phyloP scores from a whole-genome alignment of 2,797 vertebrate genomes.

The Paratrypauchen microcephalus region DNA sequence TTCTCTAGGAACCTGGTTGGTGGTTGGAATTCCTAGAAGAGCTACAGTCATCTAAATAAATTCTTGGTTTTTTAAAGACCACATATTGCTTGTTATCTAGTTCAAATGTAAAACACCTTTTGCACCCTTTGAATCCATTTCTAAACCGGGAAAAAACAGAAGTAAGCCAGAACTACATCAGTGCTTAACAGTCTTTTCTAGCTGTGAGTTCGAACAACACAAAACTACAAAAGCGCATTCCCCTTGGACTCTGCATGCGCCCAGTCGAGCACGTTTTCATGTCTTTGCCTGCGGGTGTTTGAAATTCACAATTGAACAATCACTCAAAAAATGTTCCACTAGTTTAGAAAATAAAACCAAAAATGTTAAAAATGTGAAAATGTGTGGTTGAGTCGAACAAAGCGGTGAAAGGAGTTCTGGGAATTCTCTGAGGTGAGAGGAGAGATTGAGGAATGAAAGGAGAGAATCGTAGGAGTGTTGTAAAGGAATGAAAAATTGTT shows the following conservation, averaged over 20 bases:
- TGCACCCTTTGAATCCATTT: too few species aligned
- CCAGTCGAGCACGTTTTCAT: constrained; percentile 45
- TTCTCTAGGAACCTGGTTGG: too few species aligned
- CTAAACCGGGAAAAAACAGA: too few species aligned
- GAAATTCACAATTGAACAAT: constrained; percentile 61
- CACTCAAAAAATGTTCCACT: constrained; percentile 18
- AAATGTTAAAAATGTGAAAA: constrained; percentile 15
- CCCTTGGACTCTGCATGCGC: constrained; percentile 60
- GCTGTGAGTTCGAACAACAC: constrained; percentile 61
- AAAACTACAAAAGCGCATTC: constrained; percentile 74
- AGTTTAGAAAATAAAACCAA: constrained; percentile 14
- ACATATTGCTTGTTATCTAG: too few species aligned
- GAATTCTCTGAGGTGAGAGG: constrained; percentile 53
- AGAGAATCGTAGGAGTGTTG: constrained; percentile 33
- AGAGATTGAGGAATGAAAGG: constrained; percentile 32
- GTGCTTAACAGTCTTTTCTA: constrained; percentile 12
- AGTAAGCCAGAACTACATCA: background rate
- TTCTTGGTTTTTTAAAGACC: too few species aligned
- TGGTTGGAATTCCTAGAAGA: too few species aligned
- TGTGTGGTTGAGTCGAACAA: constrained; percentile 46
- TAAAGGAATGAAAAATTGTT: constrained; percentile 28
- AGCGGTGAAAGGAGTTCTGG: constrained; percentile 34
- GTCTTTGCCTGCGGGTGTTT: constrained; percentile 58
- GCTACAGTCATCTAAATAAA: too few species aligned
- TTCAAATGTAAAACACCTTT: too few species aligned